Evolutionary conservation across 2,113 vertebrate genomes (phyloP), one percentile per base, ranked within the genome.

Genomic region (Zonotrichia leucophrys): DNA sequence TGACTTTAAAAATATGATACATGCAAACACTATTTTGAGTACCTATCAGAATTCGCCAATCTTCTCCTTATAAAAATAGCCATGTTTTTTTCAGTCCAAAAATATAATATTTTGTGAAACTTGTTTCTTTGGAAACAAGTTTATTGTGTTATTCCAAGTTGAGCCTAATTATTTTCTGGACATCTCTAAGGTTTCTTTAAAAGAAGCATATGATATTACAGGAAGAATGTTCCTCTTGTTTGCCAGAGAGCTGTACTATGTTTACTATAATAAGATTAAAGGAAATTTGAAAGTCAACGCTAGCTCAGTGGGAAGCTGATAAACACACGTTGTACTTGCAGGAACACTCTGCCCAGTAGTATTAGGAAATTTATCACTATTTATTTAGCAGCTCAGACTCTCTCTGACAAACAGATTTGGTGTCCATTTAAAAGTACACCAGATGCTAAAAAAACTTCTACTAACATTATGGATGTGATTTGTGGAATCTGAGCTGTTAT

Each of bases 191-290:
- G 81, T 95, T 95, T 97, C 90, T 96, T 95, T 97, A 89, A 90
- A 95, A 94, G 95, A 89, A 91, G 83, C 82, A 85, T 95, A 93
- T 95, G 93, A 87, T 97, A 95, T 96, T 97, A 83, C 93, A 96
- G 59, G 73, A 93, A 89, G 92, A 96, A 95, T 95, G 95, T 96
- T 95, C 42, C 62, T 76, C 72, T 94, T 93, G 80, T 94, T 95
- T 96, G 96, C 97, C 96, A 97, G 95, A 95, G 93, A 87, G 60
- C 95, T 91, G 88, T 89, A 87, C 87, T 94, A 67, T 95, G 91
- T 91, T 96, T 97, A 95, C 90, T 96, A 95, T 97, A 96, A 96
- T 82, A 96, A 83, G 68, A 81, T 87, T 89, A 96, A 93, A 88
- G 84, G 72, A 90, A 90, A 82, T 75, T 49, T 79, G 80, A 92